phyloP scores from a whole-genome alignment of 2,888 invertebrate genomes.

The Drosophila melanosoma region DNA sequence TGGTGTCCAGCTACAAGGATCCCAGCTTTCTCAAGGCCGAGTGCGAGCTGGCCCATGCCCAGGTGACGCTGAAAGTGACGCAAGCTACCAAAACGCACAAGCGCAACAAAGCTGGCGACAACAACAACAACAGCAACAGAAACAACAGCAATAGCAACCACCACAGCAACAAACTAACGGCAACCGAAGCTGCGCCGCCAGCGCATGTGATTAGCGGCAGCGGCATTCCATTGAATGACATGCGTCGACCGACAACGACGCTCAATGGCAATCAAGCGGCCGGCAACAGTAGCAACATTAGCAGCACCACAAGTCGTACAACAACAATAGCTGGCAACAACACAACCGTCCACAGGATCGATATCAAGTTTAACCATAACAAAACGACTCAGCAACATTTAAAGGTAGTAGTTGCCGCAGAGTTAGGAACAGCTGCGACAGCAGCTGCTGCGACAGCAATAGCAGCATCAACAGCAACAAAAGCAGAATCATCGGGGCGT shows the following conservation, averaged over 20 bases:
- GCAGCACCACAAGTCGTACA: slow-evolving; percentile 26
- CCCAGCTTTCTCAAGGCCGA: slow-evolving; percentile 83
- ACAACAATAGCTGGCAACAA: slow-evolving; percentile 48
- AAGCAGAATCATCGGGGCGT: slow-evolving; percentile 12
- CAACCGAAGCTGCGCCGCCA: not conserved
- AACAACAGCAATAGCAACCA: slow-evolving; percentile 66
- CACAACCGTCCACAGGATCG: slow-evolving; percentile 62
- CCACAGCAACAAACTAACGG: slow-evolving; percentile 47
- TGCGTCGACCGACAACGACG: slow-evolving; percentile 73
- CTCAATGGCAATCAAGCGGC: slow-evolving; percentile 73
- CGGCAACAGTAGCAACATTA: slow-evolving; percentile 48
- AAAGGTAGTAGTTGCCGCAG: slow-evolving; percentile 6
- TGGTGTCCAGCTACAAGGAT: slow-evolving; percentile 82
- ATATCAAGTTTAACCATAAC: slow-evolving; percentile 46
- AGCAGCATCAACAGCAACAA: slow-evolving; percentile 1
- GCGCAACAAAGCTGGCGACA: slow-evolving; percentile 57
- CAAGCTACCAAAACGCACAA: slow-evolving; percentile 36
- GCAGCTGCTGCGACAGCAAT: slow-evolving; percentile 12
- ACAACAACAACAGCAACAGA: slow-evolving; percentile 53
- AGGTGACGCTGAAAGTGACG: slow-evolving; percentile 60
- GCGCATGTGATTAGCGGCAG: slow-evolving; percentile 26
- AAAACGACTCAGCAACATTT: slow-evolving; percentile 29
- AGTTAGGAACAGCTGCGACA: slow-evolving; percentile 3
- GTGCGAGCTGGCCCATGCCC: slow-evolving; percentile 84
- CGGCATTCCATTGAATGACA: slow-evolving; percentile 63